A percentile compares a stretch with the other conserved stretches of the same genome.
phyloP scores from a whole-genome alignment of 2,797 vertebrate genomes.

The Rhynchotus rufescens region DNA sequence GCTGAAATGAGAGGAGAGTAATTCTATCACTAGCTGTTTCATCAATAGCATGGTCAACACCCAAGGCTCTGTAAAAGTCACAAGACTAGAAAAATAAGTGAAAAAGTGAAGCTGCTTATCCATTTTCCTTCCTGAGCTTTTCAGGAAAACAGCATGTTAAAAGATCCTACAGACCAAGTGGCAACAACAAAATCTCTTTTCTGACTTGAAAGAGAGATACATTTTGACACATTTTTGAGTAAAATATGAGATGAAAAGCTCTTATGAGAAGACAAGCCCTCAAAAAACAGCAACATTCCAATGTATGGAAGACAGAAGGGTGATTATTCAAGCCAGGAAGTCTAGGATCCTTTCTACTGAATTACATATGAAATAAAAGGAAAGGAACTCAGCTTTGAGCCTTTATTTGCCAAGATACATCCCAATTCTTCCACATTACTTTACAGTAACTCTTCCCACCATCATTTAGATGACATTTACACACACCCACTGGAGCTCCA shows the following conservation, averaged over 20 bases:
- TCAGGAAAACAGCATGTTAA: neutral
- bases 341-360: neutral
- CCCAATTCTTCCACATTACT: neutral
- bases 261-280: neutral
- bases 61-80: neutral
- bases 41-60: neutral
- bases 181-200: neutral
- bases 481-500: neutral
- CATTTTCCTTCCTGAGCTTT: neutral
- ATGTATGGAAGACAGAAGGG: neutral
- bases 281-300: neutral
- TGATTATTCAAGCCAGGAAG: neutral
- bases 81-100: neutral
- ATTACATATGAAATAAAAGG: neutral
- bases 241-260: neutral
- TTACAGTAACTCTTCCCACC: accelerated
- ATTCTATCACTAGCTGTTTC: neutral
- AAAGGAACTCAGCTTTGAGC: neutral
- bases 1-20: slow-evolving; percentile 77
- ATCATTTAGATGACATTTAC: accelerated
- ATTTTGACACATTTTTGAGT: neutral
- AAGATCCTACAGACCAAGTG: neutral
- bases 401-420: accelerated
- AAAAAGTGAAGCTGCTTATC: neutral
- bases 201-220: neutral